Base-by-base conservation (phyloP, 2,888 invertebrate genomes). In the Hemithea aestivaria region DNA sequence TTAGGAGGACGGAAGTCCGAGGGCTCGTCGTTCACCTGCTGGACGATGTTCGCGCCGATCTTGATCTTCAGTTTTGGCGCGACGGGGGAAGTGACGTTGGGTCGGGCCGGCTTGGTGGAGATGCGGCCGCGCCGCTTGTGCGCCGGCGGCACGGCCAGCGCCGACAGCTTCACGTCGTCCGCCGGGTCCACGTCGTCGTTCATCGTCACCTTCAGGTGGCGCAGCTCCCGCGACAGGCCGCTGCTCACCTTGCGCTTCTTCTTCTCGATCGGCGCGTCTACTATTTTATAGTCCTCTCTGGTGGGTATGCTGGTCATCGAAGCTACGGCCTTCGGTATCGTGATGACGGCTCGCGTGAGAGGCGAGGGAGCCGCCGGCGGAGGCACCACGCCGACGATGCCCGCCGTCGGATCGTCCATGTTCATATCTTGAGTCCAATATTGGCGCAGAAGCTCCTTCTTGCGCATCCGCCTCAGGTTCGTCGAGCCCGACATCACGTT, bases 271-370 rank as follows among this genome's bases (percentile, higher is more conserved):
- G 90, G 90, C 1, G 90, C 89, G 35, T 93, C 92, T 2, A 88
- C 82, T 6, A 90, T 85, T 60, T 93, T 91, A 62, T 95, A 95
- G 64, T 96, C 95, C 51, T 96, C 95, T 52, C 94, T 90, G 0
- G 95, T 95, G 1, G 95, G 95, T 60, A 96, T 94, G 44, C 92
- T 92, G 1, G 95, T 94, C 92, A 95, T 95, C 6, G 95, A 95
- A 10, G 95, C 94, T 6, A 96, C 94, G 2, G 96, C 95, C 73
- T 96, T 96, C 0, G 96, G 96, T 60, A 95, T 94, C 4, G 93
- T 93, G 36, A 94, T 94, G 20, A 92, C 91, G 2, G 92, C 92
- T 30, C 94, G 91, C 44, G 88, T 90, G 5, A 92, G 72, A 0
- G 90, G 89, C 32, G 89, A 88, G 6, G 91, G 90, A 22, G 85